Conservation (phyloP, 1,140 invertebrate species). For the Euura saliciscinereae region DNA sequence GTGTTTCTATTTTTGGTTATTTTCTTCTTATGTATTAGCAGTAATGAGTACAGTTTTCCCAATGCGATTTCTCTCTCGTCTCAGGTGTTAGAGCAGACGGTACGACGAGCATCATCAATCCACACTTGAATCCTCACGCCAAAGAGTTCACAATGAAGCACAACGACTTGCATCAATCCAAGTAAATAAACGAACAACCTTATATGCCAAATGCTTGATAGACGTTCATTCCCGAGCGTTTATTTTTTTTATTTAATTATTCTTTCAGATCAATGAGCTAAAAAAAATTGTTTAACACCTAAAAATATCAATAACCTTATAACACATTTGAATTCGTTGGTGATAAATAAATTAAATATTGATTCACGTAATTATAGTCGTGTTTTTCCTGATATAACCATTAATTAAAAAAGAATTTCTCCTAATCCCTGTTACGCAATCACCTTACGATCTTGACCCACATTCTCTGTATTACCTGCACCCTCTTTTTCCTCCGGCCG, state of each 20-base stretch:
- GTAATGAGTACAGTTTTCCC: slow-evolving; percentile 9
- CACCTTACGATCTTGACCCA: too few relatives aligned
- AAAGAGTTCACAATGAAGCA: slow-evolving; percentile 84
- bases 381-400: too few relatives aligned
- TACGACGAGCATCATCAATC: slow-evolving; percentile 46
- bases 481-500: too few relatives aligned
- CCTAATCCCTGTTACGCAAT: too few relatives aligned
- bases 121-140: slow-evolving; percentile 79
- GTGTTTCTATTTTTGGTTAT: too few relatives aligned
- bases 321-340: not conserved
- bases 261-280: not conserved
- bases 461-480: too few relatives aligned
- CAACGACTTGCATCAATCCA: slow-evolving; percentile 64
- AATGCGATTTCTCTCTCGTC: slow-evolving; percentile 16
- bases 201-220: not conserved
- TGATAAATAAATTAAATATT: too few relatives aligned
- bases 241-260: not conserved
- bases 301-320: not conserved
- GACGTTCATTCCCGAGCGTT: too few relatives aligned
- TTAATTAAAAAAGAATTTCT: too few relatives aligned
- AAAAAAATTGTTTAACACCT: not conserved
- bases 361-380: too few relatives aligned
- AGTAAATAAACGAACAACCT: slow-evolving; percentile 52
- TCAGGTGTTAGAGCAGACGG: slow-evolving; percentile 54
- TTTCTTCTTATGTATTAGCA: not conserved